Conservation (phyloP, 2,888 invertebrate species). For the Pemphredon lugubris region DNA sequence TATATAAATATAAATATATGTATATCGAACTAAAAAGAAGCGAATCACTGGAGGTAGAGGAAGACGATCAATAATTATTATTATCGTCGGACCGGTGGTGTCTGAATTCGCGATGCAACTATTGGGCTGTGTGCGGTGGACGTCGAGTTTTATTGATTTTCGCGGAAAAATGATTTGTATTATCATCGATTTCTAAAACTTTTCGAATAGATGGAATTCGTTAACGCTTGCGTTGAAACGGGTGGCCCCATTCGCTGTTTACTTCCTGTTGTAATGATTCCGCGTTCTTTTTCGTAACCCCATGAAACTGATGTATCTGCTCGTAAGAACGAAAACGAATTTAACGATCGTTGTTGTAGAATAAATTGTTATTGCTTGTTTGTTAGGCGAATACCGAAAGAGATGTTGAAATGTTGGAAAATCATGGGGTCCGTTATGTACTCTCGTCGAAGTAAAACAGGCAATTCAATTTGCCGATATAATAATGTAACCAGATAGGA, state of each 20-base stretch:
- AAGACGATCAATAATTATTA: constrained; percentile 60
- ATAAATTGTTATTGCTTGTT: constrained; percentile 42
- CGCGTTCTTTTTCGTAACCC: not conserved
- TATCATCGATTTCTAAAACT: not conserved
- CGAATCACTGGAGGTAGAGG: constrained; percentile 46
- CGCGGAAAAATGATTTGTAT: not conserved
- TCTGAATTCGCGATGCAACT: constrained; percentile 22
- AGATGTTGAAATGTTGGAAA: too few species aligned
- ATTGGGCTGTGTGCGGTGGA: constrained; percentile 55
- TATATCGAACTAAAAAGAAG: constrained; percentile 58
- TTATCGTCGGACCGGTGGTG: constrained; percentile 45
- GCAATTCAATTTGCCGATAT: too few species aligned
- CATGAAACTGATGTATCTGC: constrained; percentile 18
- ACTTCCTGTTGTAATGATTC: not conserved
- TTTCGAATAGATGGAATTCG: not conserved
- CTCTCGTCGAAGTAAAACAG: too few species aligned
- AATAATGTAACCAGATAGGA: too few species aligned
- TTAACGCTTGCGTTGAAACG: not conserved
- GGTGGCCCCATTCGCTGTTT: not conserved
- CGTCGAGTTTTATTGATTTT: constrained; percentile 9
- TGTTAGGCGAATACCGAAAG: constrained; percentile 20
- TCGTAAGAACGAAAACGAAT: not conserved
- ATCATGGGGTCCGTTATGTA: too few species aligned
- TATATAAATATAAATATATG: constrained; percentile 66
- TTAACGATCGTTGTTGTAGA: constrained; percentile 36